A percentile compares a stretch with the other conserved stretches of the same genome.
These are phyloP conservation scores for Sebastes kiyomatsui DNA, from an alignment of 2,797 vertebrate genomes.

Conservation along the genomic window DNA sequence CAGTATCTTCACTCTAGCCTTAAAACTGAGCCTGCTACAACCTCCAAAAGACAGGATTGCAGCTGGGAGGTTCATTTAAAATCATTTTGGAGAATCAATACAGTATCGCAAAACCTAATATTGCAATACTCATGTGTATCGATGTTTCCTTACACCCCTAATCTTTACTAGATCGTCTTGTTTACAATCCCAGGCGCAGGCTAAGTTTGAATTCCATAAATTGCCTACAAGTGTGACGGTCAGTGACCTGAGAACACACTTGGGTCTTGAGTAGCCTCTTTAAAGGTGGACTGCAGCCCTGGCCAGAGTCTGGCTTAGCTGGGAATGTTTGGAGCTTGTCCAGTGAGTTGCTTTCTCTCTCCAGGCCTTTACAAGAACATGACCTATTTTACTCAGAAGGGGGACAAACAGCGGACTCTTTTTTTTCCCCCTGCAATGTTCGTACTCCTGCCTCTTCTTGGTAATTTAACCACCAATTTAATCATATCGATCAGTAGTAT, in stretches of 20 bases:
- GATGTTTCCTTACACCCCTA: no score
- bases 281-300: conserved; percentile 11
- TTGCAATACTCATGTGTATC: no score
- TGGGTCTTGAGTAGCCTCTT: conserved; percentile 17
- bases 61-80: no score
- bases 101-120: no score
- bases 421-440: conserved; percentile 8
- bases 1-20: no score
- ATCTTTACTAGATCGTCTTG: background rate
- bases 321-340: conserved; percentile 31
- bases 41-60: no score
- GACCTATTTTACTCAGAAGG: conserved; percentile 54
- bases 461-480: background rate
- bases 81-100: no score
- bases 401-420: conserved; percentile 13
- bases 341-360: conserved; percentile 29
- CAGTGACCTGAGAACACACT: conserved; percentile 25
- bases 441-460: background rate
- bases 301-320: conserved; percentile 18
- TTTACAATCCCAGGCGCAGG: background rate
- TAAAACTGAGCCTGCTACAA: no score
- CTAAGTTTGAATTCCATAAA: background rate
- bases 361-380: conserved; percentile 42
- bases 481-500: background rate
- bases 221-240: background rate